These are phyloP conservation scores for Melieria crassipennis DNA, from an alignment of 2,888 invertebrate genomes.

Conservation along the genomic window DNA sequence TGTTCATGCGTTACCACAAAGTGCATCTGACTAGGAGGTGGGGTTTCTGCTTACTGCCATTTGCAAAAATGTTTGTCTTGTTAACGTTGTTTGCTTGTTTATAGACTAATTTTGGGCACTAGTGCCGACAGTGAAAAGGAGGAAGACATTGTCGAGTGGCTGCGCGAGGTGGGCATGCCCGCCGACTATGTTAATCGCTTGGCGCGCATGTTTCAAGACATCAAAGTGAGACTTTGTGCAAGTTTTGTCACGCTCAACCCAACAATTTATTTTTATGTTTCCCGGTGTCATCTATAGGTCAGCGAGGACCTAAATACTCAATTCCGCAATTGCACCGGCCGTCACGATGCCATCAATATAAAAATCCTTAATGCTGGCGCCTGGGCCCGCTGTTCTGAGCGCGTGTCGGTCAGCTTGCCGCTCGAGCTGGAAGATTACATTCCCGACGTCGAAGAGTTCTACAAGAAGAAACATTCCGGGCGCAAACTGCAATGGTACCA, in stretches of 20 bases:
- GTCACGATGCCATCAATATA: constrained; percentile 92
- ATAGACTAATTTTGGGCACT: constrained; percentile 91
- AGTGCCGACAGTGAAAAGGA: constrained; percentile 99
- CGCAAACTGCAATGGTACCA: constrained; percentile 99
- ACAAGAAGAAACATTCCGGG: constrained; percentile 96
- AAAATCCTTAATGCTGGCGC: constrained; percentile 99
- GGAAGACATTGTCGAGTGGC: constrained; percentile 99
- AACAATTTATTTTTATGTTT: neutral
- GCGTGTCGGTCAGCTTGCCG: constrained; percentile 95
- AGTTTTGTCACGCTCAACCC: neutral
- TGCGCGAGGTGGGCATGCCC: constrained; percentile 98
- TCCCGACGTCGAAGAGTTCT: constrained; percentile 98
- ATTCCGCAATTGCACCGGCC: constrained; percentile 84
- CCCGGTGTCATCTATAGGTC: constrained; percentile 67
- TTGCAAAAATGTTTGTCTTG: neutral
- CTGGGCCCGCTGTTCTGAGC: constrained; percentile 93
- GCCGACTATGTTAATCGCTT: constrained; percentile 99
- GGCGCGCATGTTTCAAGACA: constrained; percentile 98
- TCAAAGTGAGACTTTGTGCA: constrained; percentile 75
- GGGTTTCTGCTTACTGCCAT: constrained; percentile 14
- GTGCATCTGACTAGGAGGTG: constrained; percentile 90
- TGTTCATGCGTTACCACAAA: constrained; percentile 99
- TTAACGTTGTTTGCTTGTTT: neutral
- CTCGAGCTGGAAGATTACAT: constrained; percentile 98
- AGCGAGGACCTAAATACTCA: constrained; percentile 96